Base-by-base conservation (phyloP, 1,140 invertebrate species). In the Anastrepha ludens region DNA sequence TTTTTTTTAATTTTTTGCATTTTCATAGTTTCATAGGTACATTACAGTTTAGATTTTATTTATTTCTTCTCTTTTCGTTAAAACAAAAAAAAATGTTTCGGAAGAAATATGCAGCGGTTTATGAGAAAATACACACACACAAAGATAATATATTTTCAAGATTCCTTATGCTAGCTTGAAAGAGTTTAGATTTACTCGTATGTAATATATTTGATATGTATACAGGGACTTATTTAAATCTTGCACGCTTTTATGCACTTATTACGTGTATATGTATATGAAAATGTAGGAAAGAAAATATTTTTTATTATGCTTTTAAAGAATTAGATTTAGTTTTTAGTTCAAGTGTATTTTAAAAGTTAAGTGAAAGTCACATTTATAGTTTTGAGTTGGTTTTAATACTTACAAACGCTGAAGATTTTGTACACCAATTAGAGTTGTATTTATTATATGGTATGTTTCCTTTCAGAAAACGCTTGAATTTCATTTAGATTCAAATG, bases 331-430 rank as follows among this genome's bases (percentile, higher is more conserved):
- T 5, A 81, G 9, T 50, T 81, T 29, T 81, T 58, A 81, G 74
- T 41, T 29, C 8, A 55, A 67, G 7, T 29, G 7, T 17, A 39
- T n/a, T 55, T 47, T 55, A 20, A 81, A 29, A 58, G 50, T 81
- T 17, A 55, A 20, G n/a, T 81, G 50, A n/a, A 55, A 55, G n/a
- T 81, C 41, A 55, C n/a, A 55, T 55, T 81, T 81, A 81, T 47
- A 81, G 50, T 29, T 81, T 62, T 86, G 81, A 85, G 20, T 86
- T 86, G 62, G 17, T 62, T 62, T 85, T 85, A 74, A 74, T 44
- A 74, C 47, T 55, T 55, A 55, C 41, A 78, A 50, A 55, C 47
- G 47, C 20, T 58, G 74, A 55, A 50, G 11, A 55, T 55, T 55
- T 81, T 55, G 8, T n/a, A 81, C 74, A 81, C 50, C 13, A 81